Percentiles rank a stretch among this genome's conserved stretches.
phyloP scores from a whole-genome alignment of 2,113 vertebrate species.

The Dryoscopus gambensis region DNA sequence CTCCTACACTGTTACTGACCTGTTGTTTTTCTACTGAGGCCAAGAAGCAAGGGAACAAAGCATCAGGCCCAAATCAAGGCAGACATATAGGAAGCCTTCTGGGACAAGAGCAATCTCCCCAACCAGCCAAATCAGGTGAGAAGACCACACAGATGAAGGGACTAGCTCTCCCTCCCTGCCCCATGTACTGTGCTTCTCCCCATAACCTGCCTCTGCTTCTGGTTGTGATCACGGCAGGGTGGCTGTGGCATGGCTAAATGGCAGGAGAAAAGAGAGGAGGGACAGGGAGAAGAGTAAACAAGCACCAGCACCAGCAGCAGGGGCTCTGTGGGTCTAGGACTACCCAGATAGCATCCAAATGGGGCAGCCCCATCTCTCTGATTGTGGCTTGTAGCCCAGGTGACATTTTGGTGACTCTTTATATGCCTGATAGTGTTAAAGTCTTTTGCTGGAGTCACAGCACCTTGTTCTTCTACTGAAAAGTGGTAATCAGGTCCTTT shows the following conservation, averaged over 20 bases:
- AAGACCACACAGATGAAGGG: background rate
- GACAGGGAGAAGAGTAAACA: background rate
- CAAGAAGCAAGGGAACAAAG: background rate
- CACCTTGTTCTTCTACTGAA: background rate
- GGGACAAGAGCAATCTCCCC: background rate
- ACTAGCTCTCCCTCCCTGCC: rapidly evolving
- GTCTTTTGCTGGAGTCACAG: background rate
- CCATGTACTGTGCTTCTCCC: background rate
- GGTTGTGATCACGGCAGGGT: background rate
- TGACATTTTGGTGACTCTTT: background rate
- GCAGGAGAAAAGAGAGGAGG: background rate
- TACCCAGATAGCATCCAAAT: background rate
- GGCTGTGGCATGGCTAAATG: background rate
- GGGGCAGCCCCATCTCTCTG: background rate
- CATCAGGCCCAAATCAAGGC: background rate
- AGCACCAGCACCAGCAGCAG: background rate
- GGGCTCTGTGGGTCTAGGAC: background rate
- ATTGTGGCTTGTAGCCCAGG: background rate
- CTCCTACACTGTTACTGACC: background rate
- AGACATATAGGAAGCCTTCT: background rate
- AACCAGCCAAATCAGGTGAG: background rate
- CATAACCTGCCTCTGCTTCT: background rate
- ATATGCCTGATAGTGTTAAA: background rate
- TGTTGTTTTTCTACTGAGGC: background rate
- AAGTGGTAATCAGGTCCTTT: background rate